phyloP scores from a whole-genome alignment of 2,888 invertebrate species.

The Teinopalpus imperialis region DNA sequence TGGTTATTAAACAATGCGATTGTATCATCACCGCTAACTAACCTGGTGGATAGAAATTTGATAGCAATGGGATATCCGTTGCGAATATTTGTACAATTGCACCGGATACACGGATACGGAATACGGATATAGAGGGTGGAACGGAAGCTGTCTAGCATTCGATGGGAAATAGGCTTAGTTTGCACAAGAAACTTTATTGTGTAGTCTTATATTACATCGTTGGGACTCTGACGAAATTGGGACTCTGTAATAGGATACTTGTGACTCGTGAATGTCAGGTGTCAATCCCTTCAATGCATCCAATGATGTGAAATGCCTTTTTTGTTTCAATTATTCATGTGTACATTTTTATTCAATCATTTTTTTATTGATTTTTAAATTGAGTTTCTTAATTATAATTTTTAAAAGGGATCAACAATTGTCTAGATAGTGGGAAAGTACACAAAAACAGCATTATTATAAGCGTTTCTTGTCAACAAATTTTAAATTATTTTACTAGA shows the following conservation, averaged over 20 bases:
- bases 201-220: slow-evolving; percentile 34
- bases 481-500: too few relatives aligned
- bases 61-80: slow-evolving; percentile 39
- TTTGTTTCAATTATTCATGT: too few relatives aligned
- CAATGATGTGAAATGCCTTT: too few relatives aligned
- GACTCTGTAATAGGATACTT: slow-evolving; percentile 43
- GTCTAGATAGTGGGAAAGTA: too few relatives aligned
- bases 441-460: too few relatives aligned
- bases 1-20: slow-evolving; percentile 15
- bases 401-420: too few relatives aligned
- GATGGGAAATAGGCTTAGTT: slow-evolving; percentile 39
- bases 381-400: too few relatives aligned
- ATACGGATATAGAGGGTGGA: slow-evolving; percentile 37
- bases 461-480: too few relatives aligned
- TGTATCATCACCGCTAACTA: slow-evolving; percentile 14
- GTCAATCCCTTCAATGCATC: slow-evolving; percentile 5
- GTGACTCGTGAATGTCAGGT: slow-evolving; percentile 18
- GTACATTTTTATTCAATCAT: too few relatives aligned
- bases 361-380: too few relatives aligned
- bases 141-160: slow-evolving; percentile 33
- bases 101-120: slow-evolving; percentile 43
- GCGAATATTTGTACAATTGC: slow-evolving; percentile 54
- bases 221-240: slow-evolving; percentile 50
- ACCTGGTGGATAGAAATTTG: slow-evolving; percentile 35
- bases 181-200: slow-evolving; percentile 42